Evolutionary conservation across 2,888 invertebrate genomes (phyloP).

Genomic region (Athetis lepigone): DNA sequence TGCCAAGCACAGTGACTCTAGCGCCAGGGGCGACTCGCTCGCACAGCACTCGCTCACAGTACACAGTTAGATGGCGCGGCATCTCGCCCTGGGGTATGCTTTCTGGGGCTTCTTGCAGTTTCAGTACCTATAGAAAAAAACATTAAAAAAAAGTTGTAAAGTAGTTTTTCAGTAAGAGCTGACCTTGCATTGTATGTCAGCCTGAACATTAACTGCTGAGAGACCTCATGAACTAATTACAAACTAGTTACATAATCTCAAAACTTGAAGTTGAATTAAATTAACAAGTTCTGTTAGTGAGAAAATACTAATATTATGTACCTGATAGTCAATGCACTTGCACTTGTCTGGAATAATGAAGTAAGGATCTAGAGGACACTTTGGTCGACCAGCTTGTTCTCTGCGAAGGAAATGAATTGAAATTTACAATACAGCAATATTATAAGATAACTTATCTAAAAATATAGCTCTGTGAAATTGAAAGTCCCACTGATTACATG

Average conservation of each 20-base stretch:
- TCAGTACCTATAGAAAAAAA: conserved; percentile 91
- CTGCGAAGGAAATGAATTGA: conserved; percentile 84
- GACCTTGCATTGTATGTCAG: no score
- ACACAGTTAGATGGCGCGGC: conserved; percentile 98
- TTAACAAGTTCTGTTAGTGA: no score
- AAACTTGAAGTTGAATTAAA: neutral
- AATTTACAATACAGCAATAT: neutral
- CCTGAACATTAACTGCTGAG: no score
- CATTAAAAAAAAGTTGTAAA: neutral
- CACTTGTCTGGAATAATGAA: conserved; percentile 99
- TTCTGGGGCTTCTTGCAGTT: conserved; percentile 98
- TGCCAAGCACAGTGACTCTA: conserved; percentile 97
- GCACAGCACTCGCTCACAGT: conserved; percentile 97
- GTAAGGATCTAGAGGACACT: conserved; percentile 99
- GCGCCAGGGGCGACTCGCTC: conserved; percentile 99
- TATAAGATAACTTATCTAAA: no score
- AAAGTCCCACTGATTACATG: no score
- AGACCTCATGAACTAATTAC: neutral
- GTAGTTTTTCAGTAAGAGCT: no score
- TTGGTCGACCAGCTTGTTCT: conserved; percentile 97
- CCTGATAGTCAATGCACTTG: conserved; percentile 99
- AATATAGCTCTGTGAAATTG: no score
- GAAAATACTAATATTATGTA: conserved; percentile 57
- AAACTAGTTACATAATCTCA: neutral
- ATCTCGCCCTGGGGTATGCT: conserved; percentile 98